Conservation (phyloP, 2,797 vertebrate genomes). For the Corythornis leucogaster region DNA sequence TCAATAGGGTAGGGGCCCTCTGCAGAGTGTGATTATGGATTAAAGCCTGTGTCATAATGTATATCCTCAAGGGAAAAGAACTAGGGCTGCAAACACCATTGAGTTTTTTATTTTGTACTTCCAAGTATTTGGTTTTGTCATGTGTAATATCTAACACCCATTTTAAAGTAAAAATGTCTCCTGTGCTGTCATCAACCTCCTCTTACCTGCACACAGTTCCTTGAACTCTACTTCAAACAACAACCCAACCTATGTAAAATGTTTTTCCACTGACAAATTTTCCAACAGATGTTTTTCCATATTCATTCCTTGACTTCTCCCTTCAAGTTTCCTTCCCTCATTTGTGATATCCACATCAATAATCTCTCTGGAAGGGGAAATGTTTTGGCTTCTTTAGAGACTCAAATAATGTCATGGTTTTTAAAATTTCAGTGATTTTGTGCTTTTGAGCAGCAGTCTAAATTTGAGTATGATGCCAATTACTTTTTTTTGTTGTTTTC, state of each 20-base stretch:
- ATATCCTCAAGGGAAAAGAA: not conserved
- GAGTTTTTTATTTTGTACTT: not conserved
- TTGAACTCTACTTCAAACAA: not conserved
- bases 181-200: not conserved
- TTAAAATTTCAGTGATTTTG: not conserved
- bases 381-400: not conserved
- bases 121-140: not conserved
- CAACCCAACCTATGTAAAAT: not conserved
- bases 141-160: not conserved
- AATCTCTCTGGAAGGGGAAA: not conserved
- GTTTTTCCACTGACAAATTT: not conserved
- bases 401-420: not conserved
- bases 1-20: conserved; percentile 1
- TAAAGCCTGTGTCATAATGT: not conserved
- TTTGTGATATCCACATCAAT: not conserved
- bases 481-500: not conserved
- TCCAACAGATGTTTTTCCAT: not conserved
- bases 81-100: not conserved
- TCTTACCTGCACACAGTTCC: not conserved
- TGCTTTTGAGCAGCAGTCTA: not conserved
- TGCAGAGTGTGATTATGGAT: not conserved
- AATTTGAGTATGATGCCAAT: not conserved
- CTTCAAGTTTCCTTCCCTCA: not conserved
- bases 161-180: not conserved
- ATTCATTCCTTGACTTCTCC: not conserved